These are phyloP conservation scores for Amphipyra tragopoginis DNA, from an alignment of 2,888 invertebrate species.

Conservation along the genomic window DNA sequence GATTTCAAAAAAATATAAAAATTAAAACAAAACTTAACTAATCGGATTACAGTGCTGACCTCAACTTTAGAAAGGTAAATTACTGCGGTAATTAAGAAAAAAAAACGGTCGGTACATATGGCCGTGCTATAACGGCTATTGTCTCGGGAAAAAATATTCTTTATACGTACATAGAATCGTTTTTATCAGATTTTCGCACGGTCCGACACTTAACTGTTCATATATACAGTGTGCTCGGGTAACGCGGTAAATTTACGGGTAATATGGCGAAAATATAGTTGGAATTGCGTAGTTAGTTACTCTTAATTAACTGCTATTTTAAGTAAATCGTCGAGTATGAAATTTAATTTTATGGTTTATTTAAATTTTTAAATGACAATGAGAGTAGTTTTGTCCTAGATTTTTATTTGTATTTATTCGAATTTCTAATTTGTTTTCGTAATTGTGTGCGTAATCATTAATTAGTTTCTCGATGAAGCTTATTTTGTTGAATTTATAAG, in stretches of 20 bases:
- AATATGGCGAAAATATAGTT: conserved; percentile 56
- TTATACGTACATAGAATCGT: conserved; percentile 83
- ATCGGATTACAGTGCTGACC: conserved; percentile 71
- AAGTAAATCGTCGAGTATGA: conserved; percentile 35
- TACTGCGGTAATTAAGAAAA: conserved; percentile 77
- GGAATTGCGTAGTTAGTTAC: conserved; percentile 47
- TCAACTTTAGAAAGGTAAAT: conserved; percentile 80
- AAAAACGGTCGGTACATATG: conserved; percentile 78
- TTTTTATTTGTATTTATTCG: not conserved
- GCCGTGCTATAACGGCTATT: conserved; percentile 72
- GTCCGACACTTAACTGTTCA: conserved; percentile 78
- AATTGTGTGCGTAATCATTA: too few relatives aligned
- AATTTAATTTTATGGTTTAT: conserved; percentile 18
- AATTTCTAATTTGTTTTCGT: not conserved
- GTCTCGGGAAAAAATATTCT: conserved; percentile 84
- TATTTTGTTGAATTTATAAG: too few relatives aligned
- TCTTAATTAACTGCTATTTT: conserved; percentile 51
- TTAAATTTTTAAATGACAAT: conserved; percentile 2
- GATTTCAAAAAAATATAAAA: conserved; percentile 51
- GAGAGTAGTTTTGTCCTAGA: too few relatives aligned
- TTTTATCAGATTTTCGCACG: conserved; percentile 89
- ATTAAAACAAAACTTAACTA: conserved; percentile 62
- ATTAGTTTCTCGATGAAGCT: too few relatives aligned
- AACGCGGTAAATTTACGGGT: conserved; percentile 51
- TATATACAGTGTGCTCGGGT: conserved; percentile 75